phyloP scores from a whole-genome alignment of 2,113 vertebrate genomes.

The Camelus dromedarius region DNA sequence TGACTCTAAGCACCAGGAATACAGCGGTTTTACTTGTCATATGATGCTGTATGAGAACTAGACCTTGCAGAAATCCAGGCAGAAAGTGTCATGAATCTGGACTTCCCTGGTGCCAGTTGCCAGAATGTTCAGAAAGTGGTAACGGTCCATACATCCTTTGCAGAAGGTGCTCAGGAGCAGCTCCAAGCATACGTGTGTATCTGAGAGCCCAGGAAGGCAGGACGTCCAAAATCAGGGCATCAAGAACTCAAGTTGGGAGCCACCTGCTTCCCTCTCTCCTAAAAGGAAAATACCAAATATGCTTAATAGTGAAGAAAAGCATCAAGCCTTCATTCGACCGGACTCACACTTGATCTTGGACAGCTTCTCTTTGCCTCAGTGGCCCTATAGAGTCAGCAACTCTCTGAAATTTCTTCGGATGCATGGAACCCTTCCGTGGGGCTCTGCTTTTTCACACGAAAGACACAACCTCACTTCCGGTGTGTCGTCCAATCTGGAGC shows the following conservation, averaged over 20 bases:
- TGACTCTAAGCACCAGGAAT: not conserved
- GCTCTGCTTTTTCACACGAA: not conserved
- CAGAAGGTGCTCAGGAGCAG: not conserved
- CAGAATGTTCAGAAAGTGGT: not conserved
- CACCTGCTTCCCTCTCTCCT: not conserved
- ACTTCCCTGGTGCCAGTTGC: not conserved
- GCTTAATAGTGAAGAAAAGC: not conserved
- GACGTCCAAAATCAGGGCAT: no score
- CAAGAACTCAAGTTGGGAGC: not conserved
- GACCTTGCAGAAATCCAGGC: not conserved
- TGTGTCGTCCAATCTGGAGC: accelerated
- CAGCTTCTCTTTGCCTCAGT: not conserved
- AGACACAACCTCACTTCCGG: not conserved
- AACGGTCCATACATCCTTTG: accelerated
- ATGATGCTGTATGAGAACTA: not conserved
- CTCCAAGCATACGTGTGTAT: not conserved
- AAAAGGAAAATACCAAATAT: not conserved
- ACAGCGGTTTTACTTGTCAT: not conserved
- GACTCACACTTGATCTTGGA: not conserved
- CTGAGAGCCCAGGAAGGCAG: not conserved
- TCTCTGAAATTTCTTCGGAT: not conserved
- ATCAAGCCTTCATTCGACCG: no score
- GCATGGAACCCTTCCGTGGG: no score
- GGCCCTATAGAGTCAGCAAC: not conserved
- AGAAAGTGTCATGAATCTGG: accelerated